phyloP scores from a whole-genome alignment of 2,888 invertebrate genomes.

The Brenthis daphne region DNA sequence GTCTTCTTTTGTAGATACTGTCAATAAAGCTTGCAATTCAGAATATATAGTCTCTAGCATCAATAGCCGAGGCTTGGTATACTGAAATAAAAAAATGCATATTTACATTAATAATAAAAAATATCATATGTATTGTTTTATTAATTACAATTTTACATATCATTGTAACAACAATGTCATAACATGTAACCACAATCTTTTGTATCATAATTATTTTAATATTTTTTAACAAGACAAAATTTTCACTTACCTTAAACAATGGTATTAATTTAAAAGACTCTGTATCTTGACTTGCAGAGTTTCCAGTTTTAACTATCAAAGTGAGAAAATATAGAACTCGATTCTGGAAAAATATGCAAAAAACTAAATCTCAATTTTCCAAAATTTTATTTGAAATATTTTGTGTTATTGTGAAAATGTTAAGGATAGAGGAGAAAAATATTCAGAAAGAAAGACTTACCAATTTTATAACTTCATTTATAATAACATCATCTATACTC shows the following conservation, averaged over 20 bases:
- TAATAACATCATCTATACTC: conserved; percentile 71
- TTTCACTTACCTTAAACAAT: conserved; percentile 63
- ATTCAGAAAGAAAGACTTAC: conserved; percentile 48
- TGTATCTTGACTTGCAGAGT: conserved; percentile 43
- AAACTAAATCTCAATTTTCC: neutral
- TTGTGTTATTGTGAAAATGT: neutral
- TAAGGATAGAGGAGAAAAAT: neutral
- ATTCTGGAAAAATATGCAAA: conserved; percentile 58
- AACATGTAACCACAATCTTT: neutral
- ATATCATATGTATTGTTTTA: neutral
- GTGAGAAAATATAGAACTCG: conserved; percentile 71
- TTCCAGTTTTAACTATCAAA: conserved; percentile 57
- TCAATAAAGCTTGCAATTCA: conserved; percentile 62
- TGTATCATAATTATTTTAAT: neutral
- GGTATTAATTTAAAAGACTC: conserved; percentile 62
- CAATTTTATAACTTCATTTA: conserved; percentile 76
- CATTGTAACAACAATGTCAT: neutral
- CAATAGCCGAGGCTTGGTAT: conserved; percentile 66
- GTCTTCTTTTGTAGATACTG: conserved; percentile 46
- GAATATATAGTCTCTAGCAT: conserved; percentile 70
- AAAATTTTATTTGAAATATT: neutral
- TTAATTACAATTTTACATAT: neutral
- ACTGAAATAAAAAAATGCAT: conserved; percentile 55
- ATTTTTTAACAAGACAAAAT: too few species aligned
- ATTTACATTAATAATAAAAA: neutral